A percentile compares a stretch with the other conserved stretches of the same genome.
Evolutionary conservation across 2,888 invertebrate species (phyloP).

Genomic region (Tetanocera ferruginea): DNA sequence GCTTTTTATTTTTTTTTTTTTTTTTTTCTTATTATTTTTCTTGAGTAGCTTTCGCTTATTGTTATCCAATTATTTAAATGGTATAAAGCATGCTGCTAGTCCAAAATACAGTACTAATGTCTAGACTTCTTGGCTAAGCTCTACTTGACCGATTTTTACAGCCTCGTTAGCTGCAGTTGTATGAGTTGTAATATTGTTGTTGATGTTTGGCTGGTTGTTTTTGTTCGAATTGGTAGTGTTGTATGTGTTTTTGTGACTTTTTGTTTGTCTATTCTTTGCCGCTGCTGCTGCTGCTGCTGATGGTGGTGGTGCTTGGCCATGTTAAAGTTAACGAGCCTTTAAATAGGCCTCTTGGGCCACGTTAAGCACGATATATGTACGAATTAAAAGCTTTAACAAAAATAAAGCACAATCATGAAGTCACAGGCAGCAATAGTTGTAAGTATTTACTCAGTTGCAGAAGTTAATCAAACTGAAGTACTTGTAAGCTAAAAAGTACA

Average conservation of each 20-base stretch:
- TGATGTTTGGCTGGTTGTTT: slow-evolving; percentile 29
- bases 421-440: not conserved
- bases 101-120: not conserved
- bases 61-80: slow-evolving; percentile 40
- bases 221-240: too few species aligned
- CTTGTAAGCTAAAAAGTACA: not conserved
- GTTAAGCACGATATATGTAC: slow-evolving; percentile 53
- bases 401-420: slow-evolving; percentile 6
- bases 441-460: not conserved
- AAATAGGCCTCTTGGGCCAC: slow-evolving; percentile 54
- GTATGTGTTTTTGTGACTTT: slow-evolving; percentile 2
- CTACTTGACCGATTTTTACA: not conserved
- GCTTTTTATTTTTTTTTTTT: too few species aligned
- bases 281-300: not conserved
- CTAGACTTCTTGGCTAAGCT: slow-evolving; percentile 30
- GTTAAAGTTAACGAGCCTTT: slow-evolving; percentile 54
- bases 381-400: slow-evolving; percentile 46
- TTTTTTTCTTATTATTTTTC: not conserved
- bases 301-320: slow-evolving; percentile 41
- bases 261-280: not conserved
- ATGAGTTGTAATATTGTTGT: slow-evolving; percentile 20
- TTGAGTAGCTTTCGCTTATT: slow-evolving; percentile 14
- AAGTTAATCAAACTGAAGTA: not conserved
- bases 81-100: slow-evolving; percentile 1
- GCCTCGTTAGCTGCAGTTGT: slow-evolving; percentile 24